Conservation (phyloP, 2,797 vertebrate species). For the Fringilla coelebs region DNA sequence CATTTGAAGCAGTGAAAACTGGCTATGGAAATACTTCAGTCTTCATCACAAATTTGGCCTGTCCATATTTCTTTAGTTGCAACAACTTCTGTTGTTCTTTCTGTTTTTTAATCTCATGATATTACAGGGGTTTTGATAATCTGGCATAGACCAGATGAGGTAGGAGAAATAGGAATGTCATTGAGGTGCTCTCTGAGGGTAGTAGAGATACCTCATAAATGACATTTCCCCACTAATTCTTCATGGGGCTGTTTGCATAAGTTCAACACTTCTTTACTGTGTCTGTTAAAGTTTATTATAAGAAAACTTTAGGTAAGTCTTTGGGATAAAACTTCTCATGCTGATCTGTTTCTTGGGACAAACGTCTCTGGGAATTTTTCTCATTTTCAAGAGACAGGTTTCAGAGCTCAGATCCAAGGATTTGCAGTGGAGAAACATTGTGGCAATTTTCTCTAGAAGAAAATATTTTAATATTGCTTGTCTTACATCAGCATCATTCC, state of each 20-base stretch:
- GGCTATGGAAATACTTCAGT: too few relatives aligned
- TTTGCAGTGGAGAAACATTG: background rate
- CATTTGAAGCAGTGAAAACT: too few relatives aligned
- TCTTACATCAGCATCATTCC: background rate
- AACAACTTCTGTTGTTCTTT: too few relatives aligned
- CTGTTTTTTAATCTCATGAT: too few relatives aligned
- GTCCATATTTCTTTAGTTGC: too few relatives aligned
- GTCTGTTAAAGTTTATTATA: background rate
- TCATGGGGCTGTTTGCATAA: too few relatives aligned
- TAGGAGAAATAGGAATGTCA: background rate
- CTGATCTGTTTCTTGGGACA: background rate
- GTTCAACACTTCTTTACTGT: too few relatives aligned
- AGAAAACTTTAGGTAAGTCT: background rate
- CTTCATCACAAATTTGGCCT: too few relatives aligned
- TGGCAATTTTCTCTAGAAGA: background rate
- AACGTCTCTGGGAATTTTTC: background rate
- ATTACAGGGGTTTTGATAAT: too few relatives aligned
- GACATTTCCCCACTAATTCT: too few relatives aligned
- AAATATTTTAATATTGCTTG: background rate
- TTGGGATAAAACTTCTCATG: background rate
- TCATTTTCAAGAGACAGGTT: background rate
- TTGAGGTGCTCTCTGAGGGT: background rate
- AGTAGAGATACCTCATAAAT: background rate
- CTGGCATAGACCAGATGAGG: background rate
- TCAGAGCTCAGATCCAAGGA: background rate